Evolutionary conservation across 2,888 invertebrate genomes (phyloP).

Genomic region (Apodemia zela): DNA sequence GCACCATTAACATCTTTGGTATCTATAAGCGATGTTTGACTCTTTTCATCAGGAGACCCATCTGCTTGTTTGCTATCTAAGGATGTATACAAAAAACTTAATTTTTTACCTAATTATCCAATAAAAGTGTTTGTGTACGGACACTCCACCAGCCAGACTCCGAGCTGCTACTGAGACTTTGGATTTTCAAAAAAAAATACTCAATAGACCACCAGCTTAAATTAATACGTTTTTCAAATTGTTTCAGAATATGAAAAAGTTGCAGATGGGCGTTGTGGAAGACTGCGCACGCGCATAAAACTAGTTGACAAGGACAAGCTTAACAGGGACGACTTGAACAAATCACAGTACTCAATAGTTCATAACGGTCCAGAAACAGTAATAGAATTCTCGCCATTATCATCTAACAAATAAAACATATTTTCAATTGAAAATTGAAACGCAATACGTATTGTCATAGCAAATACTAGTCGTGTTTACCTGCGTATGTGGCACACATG

Average conservation of each 20-base stretch:
- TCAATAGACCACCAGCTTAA: background rate
- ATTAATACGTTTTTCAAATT: slow-evolving; percentile 34
- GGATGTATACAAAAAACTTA: no score
- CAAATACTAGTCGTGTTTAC: slow-evolving; percentile 16
- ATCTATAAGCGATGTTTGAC: no score
- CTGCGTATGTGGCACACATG: slow-evolving; percentile 6
- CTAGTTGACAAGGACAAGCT: slow-evolving; percentile 56
- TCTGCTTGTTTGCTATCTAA: no score
- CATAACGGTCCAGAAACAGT: slow-evolving; percentile 48
- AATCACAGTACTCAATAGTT: slow-evolving; percentile 61
- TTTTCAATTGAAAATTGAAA: slow-evolving; percentile 10
- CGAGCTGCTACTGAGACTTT: no score
- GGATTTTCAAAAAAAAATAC: no score
- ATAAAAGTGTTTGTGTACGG: no score
- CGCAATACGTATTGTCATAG: background rate
- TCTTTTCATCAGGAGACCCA: no score
- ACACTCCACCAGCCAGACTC: no score
- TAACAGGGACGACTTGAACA: slow-evolving; percentile 58
- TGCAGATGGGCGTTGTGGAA: slow-evolving; percentile 63
- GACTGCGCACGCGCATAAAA: slow-evolving; percentile 63
- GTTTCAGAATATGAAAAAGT: slow-evolving; percentile 62
- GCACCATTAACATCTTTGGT: no score
- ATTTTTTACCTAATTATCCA: no score
- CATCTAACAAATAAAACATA: slow-evolving; percentile 26
- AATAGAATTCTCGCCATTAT: slow-evolving; percentile 47